These are phyloP conservation scores for Polyploca ridens DNA, from an alignment of 2,888 invertebrate species.

Conservation along the genomic window DNA sequence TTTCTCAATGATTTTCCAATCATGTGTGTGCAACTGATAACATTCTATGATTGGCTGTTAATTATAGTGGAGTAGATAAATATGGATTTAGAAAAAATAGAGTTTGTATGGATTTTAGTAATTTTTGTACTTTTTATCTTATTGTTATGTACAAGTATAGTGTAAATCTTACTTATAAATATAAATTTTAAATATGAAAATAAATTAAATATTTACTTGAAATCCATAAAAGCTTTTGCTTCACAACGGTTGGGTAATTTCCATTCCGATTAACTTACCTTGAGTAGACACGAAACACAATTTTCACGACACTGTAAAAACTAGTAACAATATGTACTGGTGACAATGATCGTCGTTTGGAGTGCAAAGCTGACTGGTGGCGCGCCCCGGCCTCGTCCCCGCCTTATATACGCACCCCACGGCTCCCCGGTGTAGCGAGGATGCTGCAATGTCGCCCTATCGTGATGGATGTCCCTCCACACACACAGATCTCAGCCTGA, in stretches of 20 bases:
- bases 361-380: slow-evolving; percentile 67
- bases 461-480: slow-evolving; percentile 58
- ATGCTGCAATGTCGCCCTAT: slow-evolving; percentile 73
- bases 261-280: slow-evolving; percentile 55
- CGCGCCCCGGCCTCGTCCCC: slow-evolving; percentile 62
- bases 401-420: slow-evolving; percentile 75
- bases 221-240: not conserved
- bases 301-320: slow-evolving; percentile 66
- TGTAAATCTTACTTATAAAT: too few species aligned
- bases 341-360: slow-evolving; percentile 61
- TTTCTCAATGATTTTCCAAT: slow-evolving; percentile 47
- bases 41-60: slow-evolving; percentile 29
- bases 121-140: too few species aligned
- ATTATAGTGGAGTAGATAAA: slow-evolving; percentile 15
- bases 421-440: slow-evolving; percentile 52
- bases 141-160: too few species aligned
- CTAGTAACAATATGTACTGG: slow-evolving; percentile 45
- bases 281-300: slow-evolving; percentile 55
- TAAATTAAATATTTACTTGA: not conserved
- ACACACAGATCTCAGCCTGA: slow-evolving; percentile 43
- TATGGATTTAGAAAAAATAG: too few species aligned
- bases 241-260: not conserved
- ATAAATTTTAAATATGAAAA: not conserved
- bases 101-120: too few species aligned
- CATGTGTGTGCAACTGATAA: slow-evolving; percentile 47